Evolutionary conservation across 2,113 vertebrate genomes (phyloP), one percentile per base, ranked within the genome.

Genomic region (Gnathonemus longibarbis): DNA sequence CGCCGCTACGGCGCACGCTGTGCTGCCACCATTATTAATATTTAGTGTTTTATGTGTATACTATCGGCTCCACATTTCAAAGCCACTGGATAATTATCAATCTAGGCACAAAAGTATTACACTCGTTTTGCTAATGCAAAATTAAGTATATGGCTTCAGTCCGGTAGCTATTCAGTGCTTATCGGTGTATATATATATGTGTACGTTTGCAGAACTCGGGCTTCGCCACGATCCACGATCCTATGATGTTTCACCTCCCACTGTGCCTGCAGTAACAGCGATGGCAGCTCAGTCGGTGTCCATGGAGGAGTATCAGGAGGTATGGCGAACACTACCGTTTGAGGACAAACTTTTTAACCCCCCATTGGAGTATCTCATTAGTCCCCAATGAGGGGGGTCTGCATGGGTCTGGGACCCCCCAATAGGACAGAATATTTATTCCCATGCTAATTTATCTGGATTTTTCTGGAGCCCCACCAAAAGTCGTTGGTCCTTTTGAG

Each of bases 251-350:
- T 94, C 92, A 93, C 93, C 92, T 92, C 91, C 88, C 93, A 92
- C 92, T 93, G 87, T n/a, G 87, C 53, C 53, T 88, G 91, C 93
- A 94, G 92, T 94, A 94, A 95, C 93, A 90, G 93, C 93, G 94
- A 96, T 96, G 95, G 95, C 95, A 92, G 93, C 95, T 91, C 95
- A 95, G 94, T 93, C 94, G 77, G 90, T 95, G 88, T 94, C 95
- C 93, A 94, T 95, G 92, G 95, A 96, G 92, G 94, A 95, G 90
- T 96, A 95, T 90, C 94, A 92, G 49, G 95, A 95, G 89, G 94
- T 92, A 92, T 94, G 95, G 90, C 93, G 94, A 90, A 89, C 50
- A 15, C 21, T 46, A 4, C 88, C n/a, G n/a, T 70, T 31, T 58
- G 62, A 42, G 35, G 42, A 45, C 35, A 24, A 42, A 66, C 21